Evolutionary conservation across 2,113 vertebrate genomes (phyloP), one percentile per base, ranked within the genome.

Genomic region (Corydoras maculifer): DNA sequence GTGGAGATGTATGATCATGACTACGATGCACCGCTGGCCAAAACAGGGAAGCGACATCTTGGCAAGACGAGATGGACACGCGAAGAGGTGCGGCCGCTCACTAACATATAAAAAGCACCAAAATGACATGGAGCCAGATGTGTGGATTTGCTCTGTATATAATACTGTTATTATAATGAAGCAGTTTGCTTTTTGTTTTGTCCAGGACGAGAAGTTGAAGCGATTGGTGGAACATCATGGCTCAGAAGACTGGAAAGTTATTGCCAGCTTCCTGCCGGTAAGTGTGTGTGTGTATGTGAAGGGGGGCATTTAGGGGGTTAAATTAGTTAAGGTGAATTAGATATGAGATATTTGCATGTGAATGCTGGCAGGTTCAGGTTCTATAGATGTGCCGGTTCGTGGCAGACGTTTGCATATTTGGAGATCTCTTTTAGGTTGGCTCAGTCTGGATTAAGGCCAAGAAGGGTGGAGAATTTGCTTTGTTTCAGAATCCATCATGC

Each of bases 61-160:
- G 96, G 97, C 58, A 99, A 99, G 91, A 98, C 94, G 59, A 92
- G 97, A 75, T 99, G 97, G 96, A 99, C 96, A 2, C 90, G 97
- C 0, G 96, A 98, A 86, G 97, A 99, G 93, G 97, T 97, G 91
- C 85, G 78, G 76, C 71, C 70, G 11, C 8, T 51, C 5, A 9
- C 8, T 9, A 35, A 13, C 8, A 29, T 43, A 2, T 9, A 68
- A 55, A 43, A 49, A 15, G 3, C 49, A 65, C 14, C 18, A 50
- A 50, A n/a, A 18, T 29, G 9, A 35, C 10, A 18, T 14, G 18
- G 18, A 25, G 49, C 7, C 7, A 51, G 7, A 48, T 5, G 0
- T 11, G 9, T 63, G 32, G n/a, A 11, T 50, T 18, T 64, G 25
- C 13, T 5, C 18, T 65, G 11, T 8, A 50, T 14, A 0, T 3